Base-by-base conservation (phyloP, 2,113 vertebrate genomes). In the Beaufortia kweichowensis region DNA sequence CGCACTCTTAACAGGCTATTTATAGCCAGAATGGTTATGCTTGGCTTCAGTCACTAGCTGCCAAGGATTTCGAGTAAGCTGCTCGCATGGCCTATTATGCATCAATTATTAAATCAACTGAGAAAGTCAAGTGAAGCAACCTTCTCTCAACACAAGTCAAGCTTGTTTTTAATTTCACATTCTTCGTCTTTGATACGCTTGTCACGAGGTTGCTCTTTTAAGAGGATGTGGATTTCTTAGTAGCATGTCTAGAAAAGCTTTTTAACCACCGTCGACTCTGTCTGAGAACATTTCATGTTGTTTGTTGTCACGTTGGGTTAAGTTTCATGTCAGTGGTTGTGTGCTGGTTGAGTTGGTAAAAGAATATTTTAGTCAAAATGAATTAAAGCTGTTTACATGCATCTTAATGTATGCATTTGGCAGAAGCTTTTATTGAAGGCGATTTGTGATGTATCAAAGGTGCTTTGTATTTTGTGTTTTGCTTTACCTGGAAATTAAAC, bases 1-100 rank as follows among this genome's bases (percentile, higher is more conserved):
- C 41, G 79, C 66, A 65, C 62, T 71, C 59, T 63, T 76, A 39
- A 53, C 55, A 63, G 60, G 11, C 57, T 81, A 74, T 78, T 81
- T 74, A 74, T 81, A 78, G 80, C 11, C 4, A n/a, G 28, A 60
- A 63, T 33, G 26, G 80, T 81, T 57, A 70, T 41, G 24, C 41
- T 21, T n/a, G 67, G 75, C 31, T 77, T 74, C 68, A 61, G 31
- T 55, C 28, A 31, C 48, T 76, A 65, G 46, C 67, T 72, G 60
- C 61, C 53, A 55, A 33, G 21, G 60, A 39, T 78, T 46, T 48
- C 29, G 66, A 78, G 76, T 46, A 60, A 71, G 66, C 74, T 72
- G 53, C 31, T 67, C 29, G 48, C 68, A 17, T 46, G 53, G 7
- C 43, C 21, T 61, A 61, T 67, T 41, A 33, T 60, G 57, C 75